phyloP scores from a whole-genome alignment of 2,888 invertebrate species.

The Cerastis rubricosa region DNA sequence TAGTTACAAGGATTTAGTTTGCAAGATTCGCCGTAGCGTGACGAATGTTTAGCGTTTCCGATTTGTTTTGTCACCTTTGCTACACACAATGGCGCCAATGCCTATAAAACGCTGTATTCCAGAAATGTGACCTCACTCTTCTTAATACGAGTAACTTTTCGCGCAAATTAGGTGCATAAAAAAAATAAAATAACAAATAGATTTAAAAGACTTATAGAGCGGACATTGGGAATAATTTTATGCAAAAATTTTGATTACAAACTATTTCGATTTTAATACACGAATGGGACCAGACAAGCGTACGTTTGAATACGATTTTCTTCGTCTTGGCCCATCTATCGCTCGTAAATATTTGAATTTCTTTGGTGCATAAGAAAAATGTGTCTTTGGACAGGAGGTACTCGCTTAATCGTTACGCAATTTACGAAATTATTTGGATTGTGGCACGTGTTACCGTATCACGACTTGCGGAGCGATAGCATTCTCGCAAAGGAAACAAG shows the following conservation, averaged over 20 bases:
- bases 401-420: too few relatives aligned
- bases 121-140: not conserved
- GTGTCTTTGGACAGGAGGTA: too few relatives aligned
- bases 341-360: too few relatives aligned
- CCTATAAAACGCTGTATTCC: not conserved
- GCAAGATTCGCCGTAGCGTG: not conserved
- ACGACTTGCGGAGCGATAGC: too few relatives aligned
- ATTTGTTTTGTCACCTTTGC: not conserved
- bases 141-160: not conserved
- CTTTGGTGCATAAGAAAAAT: too few relatives aligned
- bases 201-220: not conserved
- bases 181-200: too few relatives aligned
- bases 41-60: not conserved
- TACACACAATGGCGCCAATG: not conserved
- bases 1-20: constrained; percentile 2
- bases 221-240: not conserved
- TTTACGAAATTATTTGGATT: too few relatives aligned
- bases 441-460: too few relatives aligned
- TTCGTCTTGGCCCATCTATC: too few relatives aligned
- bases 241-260: not conserved
- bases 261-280: not conserved
- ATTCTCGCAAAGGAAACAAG: too few relatives aligned
- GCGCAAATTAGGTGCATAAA: not conserved
- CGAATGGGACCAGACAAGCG: not conserved
- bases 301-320: too few relatives aligned